Evolutionary conservation across 1,140 invertebrate genomes (phyloP), one percentile per base, ranked within the genome.

Genomic region (Trachymyrmex cornetzi): DNA sequence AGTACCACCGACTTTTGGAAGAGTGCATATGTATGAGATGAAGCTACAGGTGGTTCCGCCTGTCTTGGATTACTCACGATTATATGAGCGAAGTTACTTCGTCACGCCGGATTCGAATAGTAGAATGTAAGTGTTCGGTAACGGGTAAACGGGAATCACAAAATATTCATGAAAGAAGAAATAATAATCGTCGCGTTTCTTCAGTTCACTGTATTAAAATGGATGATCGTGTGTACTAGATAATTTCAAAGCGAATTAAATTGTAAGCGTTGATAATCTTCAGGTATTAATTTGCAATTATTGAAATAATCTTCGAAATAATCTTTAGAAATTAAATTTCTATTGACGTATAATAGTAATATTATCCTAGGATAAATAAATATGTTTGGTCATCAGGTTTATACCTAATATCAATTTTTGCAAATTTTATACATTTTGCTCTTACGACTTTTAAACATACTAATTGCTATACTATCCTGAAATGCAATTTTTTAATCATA

Each of bases 11-110:
- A 84, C 67, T 89, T 88, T 87, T 87, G 69, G 53, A 55, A 53
- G 34, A 50, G 66, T 74, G 53, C 77, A 79, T 87, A 87, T 87
- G 88, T 80, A 90, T 64, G 88, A 71, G 57, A 66, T 63, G 80
- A 55, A 90, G 88, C 90, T 79, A 94, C 92, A 94, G 91, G 92
- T 94, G 91, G 93, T 93, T 94, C 77, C 55, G 71, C 79, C 75
- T 53, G 61, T 75, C 80, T 90, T 86, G 86, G 69, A 81, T 86
- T 80, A 87, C 34, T 38, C 72, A 75, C 72, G 77, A 89, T 87
- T 90, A 57, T 72, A 74, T 79, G 64, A 53, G 34, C 14, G 11
- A 55, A 48, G 34, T 64, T 71, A 61, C 64, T 50, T 48, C 5
- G 48, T 19, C 30, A 57, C 2, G 22, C 4, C 22, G 22, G 2